These are phyloP conservation scores for Parauchenoglanis ngamensis DNA, from an alignment of 2,797 vertebrate genomes.

Conservation along the genomic window DNA sequence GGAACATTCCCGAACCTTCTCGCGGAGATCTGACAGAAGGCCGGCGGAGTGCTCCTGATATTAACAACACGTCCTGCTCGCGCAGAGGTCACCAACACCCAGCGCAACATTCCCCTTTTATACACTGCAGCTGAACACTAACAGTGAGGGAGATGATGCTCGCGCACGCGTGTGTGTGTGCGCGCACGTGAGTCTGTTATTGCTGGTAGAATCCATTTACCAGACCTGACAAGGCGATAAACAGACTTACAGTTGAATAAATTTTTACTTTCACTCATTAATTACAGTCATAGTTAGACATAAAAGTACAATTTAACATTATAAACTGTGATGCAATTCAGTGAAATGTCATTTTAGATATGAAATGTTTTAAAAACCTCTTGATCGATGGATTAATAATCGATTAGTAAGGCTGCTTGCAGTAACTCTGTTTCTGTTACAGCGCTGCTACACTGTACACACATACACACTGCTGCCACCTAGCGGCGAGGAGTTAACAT, in stretches of 20 bases:
- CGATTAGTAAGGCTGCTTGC: neutral
- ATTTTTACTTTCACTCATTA: neutral
- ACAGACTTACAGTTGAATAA: neutral
- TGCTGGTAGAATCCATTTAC: neutral
- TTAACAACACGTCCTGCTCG: neutral
- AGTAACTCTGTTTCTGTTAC: neutral
- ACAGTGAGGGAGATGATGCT: neutral
- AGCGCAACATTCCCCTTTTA: constrained; percentile 58
- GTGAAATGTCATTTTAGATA: neutral
- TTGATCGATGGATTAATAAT: neutral
- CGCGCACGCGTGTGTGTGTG: neutral
- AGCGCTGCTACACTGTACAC: neutral
- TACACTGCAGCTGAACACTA: too few relatives aligned
- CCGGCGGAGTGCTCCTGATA: neutral
- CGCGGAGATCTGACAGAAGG: neutral
- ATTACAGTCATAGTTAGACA: neutral
- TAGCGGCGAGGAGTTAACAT: neutral
- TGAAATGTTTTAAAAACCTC: neutral
- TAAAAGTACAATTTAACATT: neutral
- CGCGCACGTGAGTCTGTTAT: neutral
- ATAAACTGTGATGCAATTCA: neutral
- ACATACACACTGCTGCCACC: neutral
- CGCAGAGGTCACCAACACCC: constrained; percentile 44
- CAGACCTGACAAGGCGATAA: neutral
- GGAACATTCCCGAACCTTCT: neutral